Evolutionary conservation across 1,140 invertebrate genomes (phyloP).

Genomic region (Proctacanthus coquilletti): DNA sequence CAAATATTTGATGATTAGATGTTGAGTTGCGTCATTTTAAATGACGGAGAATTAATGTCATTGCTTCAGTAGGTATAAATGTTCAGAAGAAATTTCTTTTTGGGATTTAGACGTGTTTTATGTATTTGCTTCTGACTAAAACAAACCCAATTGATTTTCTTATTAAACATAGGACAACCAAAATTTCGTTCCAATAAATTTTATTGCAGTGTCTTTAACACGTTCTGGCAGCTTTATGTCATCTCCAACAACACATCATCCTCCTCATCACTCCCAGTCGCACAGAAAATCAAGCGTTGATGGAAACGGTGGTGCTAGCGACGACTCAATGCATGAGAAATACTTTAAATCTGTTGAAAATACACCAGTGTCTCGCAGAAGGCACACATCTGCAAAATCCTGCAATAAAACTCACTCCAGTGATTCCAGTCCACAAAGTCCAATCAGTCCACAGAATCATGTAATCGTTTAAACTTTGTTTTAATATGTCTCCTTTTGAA

Average conservation of each 20-base stretch:
- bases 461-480: background rate
- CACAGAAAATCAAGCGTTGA: constrained; percentile 27
- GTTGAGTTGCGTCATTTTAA: too few species aligned
- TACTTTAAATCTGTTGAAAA: constrained; percentile 51
- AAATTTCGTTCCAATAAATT: constrained; percentile 7
- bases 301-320: constrained; percentile 34
- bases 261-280: constrained; percentile 12
- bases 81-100: too few species aligned
- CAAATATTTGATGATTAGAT: too few species aligned
- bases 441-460: constrained; percentile 21
- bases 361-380: constrained; percentile 38
- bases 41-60: too few species aligned
- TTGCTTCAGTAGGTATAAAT: too few species aligned
- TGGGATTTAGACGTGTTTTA: too few species aligned
- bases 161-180: too few species aligned
- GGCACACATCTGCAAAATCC: constrained; percentile 21
- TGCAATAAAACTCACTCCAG: constrained; percentile 28
- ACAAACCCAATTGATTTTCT: too few species aligned
- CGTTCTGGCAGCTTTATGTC: constrained; percentile 63
- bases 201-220: constrained; percentile 31
- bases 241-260: constrained; percentile 31
- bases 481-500: background rate
- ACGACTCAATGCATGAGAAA: constrained; percentile 71
- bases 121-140: too few species aligned
- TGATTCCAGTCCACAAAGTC: constrained; percentile 29